A percentile compares a stretch with the other conserved stretches of the same genome.
Conservation (phyloP, 1,140 invertebrate species). For the Chironomus striatipennis region DNA sequence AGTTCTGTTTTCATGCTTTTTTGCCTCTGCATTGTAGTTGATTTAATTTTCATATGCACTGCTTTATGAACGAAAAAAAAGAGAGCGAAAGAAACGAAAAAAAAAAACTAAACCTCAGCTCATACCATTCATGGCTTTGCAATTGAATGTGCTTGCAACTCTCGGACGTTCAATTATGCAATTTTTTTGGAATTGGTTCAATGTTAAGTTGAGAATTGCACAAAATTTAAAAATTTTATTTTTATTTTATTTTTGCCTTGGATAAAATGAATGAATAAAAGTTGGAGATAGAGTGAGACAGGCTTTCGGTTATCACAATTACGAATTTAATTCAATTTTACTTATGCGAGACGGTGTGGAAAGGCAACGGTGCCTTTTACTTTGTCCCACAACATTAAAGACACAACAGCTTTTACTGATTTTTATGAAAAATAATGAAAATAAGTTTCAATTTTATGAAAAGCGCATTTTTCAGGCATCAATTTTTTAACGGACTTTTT, state of each 20-base stretch:
- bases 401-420: too few relatives aligned
- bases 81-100: neutral
- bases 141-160: neutral
- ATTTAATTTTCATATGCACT: neutral
- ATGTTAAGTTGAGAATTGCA: neutral
- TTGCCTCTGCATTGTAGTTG: too few relatives aligned
- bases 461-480: too few relatives aligned
- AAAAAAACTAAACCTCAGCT: too few relatives aligned
- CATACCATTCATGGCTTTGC: neutral
- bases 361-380: neutral
- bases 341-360: too few relatives aligned
- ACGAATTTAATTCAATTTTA: too few relatives aligned
- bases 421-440: too few relatives aligned
- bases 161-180: neutral
- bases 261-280: neutral
- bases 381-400: neutral
- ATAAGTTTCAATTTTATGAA: too few relatives aligned
- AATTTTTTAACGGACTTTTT: too few relatives aligned
- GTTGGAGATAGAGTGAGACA: too few relatives aligned
- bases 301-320: neutral
- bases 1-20: too few relatives aligned
- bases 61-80: neutral
- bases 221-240: neutral
- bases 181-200: slow-evolving; percentile 13
- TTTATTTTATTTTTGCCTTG: neutral